Conservation (phyloP, 1,140 invertebrate species). For the Microplitis demolitor region DNA sequence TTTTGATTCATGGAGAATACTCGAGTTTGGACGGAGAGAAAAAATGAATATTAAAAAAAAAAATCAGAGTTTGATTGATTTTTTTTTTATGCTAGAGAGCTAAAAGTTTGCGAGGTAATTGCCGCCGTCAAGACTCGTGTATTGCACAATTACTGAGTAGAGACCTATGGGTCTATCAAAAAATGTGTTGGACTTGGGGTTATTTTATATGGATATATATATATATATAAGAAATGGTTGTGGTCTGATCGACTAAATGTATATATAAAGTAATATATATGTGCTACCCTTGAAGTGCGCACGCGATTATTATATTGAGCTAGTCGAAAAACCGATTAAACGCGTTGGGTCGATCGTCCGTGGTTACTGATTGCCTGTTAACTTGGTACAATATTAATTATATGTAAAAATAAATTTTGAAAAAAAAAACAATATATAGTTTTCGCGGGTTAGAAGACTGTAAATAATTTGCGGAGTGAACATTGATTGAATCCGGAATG, state of each 20-base stretch:
- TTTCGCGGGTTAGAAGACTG: too few relatives aligned
- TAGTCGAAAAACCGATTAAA: conserved; percentile 38
- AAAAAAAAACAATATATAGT: background rate
- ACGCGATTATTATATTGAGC: conserved; percentile 28
- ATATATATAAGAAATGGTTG: background rate
- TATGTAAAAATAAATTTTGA: conserved; percentile 15
- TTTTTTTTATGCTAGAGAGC: background rate
- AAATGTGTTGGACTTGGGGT: background rate
- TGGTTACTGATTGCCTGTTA: conserved; percentile 38
- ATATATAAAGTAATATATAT: background rate
- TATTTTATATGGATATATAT: too few relatives aligned
- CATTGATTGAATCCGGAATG: too few relatives aligned
- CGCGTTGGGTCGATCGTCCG: conserved; percentile 42
- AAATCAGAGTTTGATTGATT: background rate
- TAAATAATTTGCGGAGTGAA: too few relatives aligned
- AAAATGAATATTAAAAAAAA: background rate
- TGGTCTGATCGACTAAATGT: background rate
- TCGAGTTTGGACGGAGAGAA: background rate
- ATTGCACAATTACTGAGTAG: background rate
- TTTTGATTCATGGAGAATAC: too few relatives aligned
- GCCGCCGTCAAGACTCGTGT: background rate
- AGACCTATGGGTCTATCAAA: conserved; percentile 13
- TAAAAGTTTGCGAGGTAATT: conserved; percentile 18
- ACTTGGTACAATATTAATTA: conserved; percentile 11
- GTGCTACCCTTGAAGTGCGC: conserved; percentile 29